Evolutionary conservation across 2,888 invertebrate species (phyloP), one percentile per base, ranked within the genome.

Genomic region (Tetranychus truncatus): DNA sequence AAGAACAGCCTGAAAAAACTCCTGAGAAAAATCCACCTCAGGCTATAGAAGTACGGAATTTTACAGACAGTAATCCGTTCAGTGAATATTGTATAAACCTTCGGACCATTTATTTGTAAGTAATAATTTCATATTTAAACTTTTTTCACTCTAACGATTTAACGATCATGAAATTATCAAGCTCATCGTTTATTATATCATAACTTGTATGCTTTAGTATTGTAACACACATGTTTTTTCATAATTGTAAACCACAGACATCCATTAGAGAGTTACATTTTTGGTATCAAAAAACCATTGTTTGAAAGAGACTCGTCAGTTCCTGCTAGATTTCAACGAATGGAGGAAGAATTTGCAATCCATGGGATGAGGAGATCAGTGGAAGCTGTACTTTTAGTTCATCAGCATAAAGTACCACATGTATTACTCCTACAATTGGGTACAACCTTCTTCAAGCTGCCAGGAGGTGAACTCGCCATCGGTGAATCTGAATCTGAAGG

Each of bases 251-350:
- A 24, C 24, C 24, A 24, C 71, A 74, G 75, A 34, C 74, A 97
- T 85, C 97, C 97, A 21, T 85, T 99, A 79, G 95, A 95, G 79
- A 99, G 99, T 85, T 99, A 99, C 86, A 99, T 96, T 80, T 99
- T 99, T 82, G 97, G 97, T 77, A 97, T 96, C 71, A 99, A 99
- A 84, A 99, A 99, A 82, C 92, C 97, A 6, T 85, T 97, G 74
- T 96, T 96, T 84, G 99, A 99, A 84, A 94, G 93, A 84, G 99
- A 99, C 85, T 93, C 95, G 1, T 96, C 96, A 20, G 99, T 99
- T 24, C 94, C 95, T 67, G 97, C 97, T 3, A 86, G 99, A 80
- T 99, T 99, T 84, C 94, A 95, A 82, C 86, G 99, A 76, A 97
- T 99, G 96, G 86, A 96, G 67, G 97, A 99, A 81, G 99, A 99